phyloP scores from a whole-genome alignment of 2,113 vertebrate genomes.

The Indicator maculatus region DNA sequence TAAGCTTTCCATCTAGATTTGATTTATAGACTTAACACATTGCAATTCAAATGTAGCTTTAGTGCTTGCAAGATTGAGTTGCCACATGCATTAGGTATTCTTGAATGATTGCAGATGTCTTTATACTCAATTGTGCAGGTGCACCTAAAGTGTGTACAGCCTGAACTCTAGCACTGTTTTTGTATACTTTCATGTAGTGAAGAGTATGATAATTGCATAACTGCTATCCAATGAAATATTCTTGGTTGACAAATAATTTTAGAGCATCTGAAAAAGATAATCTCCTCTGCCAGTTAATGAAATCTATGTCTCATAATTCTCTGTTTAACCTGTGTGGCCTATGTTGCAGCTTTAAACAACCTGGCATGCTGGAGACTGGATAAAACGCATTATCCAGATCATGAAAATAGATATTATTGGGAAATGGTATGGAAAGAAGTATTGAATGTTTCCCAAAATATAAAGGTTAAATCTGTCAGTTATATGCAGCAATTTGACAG shows the following conservation, averaged over 20 bases:
- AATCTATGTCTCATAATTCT: neutral
- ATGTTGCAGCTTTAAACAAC: slow-evolving; percentile 10
- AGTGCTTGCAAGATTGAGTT: neutral
- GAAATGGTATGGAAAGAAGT: slow-evolving; percentile 1
- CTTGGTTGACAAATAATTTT: slow-evolving; percentile 16
- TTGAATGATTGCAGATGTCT: neutral
- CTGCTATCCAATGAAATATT: neutral
- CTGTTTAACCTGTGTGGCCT: neutral
- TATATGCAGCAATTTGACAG: neutral
- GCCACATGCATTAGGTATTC: neutral
- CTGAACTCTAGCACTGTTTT: neutral
- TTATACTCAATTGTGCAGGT: neutral
- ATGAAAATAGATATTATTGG: neutral
- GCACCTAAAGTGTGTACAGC: neutral
- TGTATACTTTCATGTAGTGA: neutral
- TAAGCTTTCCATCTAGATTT: neutral
- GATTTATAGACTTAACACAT: fast-evolving
- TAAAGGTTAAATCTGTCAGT: slow-evolving; percentile 33
- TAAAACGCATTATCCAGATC: neutral
- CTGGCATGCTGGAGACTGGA: neutral
- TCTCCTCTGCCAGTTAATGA: neutral
- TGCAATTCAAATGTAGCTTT: neutral
- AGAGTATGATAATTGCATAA: neutral
- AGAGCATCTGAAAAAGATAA: neutral
- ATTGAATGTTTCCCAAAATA: slow-evolving; percentile 8